These are phyloP conservation scores for Heliconius charithonia DNA, from an alignment of 2,888 invertebrate species.

Conservation along the genomic window DNA sequence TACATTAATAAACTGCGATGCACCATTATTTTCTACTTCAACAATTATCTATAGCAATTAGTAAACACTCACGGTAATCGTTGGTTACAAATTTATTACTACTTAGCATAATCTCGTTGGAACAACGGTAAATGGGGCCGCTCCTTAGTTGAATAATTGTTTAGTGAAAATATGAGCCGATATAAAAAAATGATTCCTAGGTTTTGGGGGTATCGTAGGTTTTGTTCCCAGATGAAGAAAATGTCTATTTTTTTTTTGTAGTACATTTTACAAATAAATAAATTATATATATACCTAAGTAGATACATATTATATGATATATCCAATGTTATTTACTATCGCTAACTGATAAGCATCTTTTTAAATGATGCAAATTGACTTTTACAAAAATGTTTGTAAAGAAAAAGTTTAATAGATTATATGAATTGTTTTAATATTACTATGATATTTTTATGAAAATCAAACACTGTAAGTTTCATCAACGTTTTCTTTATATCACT, in stretches of 20 bases:
- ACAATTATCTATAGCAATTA: constrained; percentile 10
- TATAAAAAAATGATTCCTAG: not conserved
- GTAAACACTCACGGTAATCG: not conserved
- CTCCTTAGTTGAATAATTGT: not conserved
- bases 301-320: not conserved
- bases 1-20: not conserved
- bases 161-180: not conserved
- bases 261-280: not conserved
- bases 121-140: not conserved
- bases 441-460: not conserved
- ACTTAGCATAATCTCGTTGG: constrained; percentile 8
- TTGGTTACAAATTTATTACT: not conserved
- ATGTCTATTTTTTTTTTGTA: not conserved
- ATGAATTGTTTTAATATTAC: not conserved
- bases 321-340: not conserved
- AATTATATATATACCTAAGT: not conserved
- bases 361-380: too few species aligned
- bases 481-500: too few species aligned
- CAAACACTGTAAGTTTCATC: too few species aligned
- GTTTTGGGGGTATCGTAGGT: not conserved
- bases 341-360: not conserved
- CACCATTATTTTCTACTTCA: not conserved
- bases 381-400: too few species aligned
- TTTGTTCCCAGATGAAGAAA: not conserved
- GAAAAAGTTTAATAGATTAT: too few species aligned